Evolutionary conservation across 2,888 invertebrate species (phyloP).

Genomic region (Poecilobothrus nobilitatus): DNA sequence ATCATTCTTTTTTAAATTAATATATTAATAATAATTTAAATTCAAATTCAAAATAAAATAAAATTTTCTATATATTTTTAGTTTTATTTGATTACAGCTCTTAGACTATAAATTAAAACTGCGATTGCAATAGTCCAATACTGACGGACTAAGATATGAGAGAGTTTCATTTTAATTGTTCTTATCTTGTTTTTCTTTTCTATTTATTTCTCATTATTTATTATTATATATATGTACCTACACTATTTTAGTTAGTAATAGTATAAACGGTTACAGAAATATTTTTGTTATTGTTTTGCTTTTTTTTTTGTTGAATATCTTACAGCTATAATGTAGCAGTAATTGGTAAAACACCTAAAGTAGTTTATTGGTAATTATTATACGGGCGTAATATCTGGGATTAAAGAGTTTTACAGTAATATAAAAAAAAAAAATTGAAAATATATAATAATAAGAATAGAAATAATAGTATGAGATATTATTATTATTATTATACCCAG

Average conservation of each 20-base stretch:
- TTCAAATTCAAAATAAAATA: too few species aligned
- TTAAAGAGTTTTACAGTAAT: not conserved
- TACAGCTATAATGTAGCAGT: not conserved
- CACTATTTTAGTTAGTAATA: too few species aligned
- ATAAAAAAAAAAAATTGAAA: not conserved
- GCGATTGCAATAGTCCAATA: too few species aligned
- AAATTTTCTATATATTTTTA: too few species aligned
- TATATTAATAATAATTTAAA: too few species aligned
- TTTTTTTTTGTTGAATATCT: not conserved
- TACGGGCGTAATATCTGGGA: not conserved
- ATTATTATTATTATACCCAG: too few species aligned
- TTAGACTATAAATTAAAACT: too few species aligned
- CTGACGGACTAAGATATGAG: too few species aligned
- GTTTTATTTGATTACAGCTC: too few species aligned
- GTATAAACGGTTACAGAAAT: not conserved
- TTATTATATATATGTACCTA: not conserved
- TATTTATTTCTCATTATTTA: not conserved
- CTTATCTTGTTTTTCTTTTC: not conserved
- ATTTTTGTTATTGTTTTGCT: too few species aligned
- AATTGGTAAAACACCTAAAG: slow-evolving; percentile 6
- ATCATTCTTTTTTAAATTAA: too few species aligned
- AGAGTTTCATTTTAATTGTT: too few species aligned
- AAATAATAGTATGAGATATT: not conserved
- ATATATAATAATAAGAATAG: not conserved
- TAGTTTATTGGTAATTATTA: not conserved